Conservation (phyloP, 1,140 invertebrate species). For the Littorina saxatilis region DNA sequence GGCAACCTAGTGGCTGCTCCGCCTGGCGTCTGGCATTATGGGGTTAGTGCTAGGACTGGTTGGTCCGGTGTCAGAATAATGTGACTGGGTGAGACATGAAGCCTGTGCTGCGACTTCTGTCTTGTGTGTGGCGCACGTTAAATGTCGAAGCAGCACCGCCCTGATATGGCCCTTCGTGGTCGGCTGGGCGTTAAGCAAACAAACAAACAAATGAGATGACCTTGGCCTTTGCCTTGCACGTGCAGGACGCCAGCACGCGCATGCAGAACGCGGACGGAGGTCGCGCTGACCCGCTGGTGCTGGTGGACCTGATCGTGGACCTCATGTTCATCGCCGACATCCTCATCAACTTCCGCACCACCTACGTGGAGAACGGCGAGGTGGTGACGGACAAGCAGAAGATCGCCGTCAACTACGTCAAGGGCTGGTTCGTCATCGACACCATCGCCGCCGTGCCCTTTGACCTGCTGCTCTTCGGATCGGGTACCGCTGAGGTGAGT, state of each 20-base stretch:
- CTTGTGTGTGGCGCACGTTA: too few species aligned
- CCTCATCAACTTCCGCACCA: constrained; percentile 76
- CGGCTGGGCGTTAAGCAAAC: too few species aligned
- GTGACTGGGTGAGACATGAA: too few species aligned
- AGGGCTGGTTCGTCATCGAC: constrained; percentile 76
- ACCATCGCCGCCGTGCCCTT: constrained; percentile 75
- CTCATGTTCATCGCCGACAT: constrained; percentile 76
- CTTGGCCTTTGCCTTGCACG: too few species aligned
- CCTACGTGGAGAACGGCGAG: constrained; percentile 75
- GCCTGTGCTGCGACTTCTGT: too few species aligned
- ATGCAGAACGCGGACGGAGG: constrained; percentile 58
- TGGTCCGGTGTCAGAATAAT: too few species aligned
- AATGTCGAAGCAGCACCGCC: too few species aligned
- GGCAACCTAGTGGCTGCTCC: too few species aligned
- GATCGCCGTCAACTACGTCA: constrained; percentile 75
- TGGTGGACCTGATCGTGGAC: constrained; percentile 76
- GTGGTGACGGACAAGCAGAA: constrained; percentile 73
- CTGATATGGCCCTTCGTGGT: too few species aligned
- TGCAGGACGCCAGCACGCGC: constrained; percentile 22
- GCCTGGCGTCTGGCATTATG: too few species aligned
- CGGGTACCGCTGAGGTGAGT: constrained; percentile 71
- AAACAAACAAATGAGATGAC: too few species aligned
- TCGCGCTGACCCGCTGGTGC: constrained; percentile 71
- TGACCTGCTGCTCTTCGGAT: constrained; percentile 75
- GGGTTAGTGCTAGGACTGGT: too few species aligned